phyloP scores from a whole-genome alignment of 92 coral and sea anemone species.

The Porites cylindrica region DNA sequence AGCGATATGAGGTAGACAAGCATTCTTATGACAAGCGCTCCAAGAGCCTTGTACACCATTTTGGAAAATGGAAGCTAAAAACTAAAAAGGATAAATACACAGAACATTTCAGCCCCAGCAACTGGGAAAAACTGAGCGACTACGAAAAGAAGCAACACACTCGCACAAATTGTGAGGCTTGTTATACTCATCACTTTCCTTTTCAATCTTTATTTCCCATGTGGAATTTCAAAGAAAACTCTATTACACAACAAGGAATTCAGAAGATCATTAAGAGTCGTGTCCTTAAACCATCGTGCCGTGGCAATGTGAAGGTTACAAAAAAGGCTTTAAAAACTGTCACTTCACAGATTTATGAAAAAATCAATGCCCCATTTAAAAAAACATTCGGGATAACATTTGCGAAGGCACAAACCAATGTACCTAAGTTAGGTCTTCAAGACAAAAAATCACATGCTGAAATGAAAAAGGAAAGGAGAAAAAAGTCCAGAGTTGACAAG shows the following conservation, averaged over 20 bases:
- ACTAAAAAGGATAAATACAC: background rate
- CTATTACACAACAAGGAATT: background rate
- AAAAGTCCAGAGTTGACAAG: conserved; percentile 34
- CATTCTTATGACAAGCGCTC: background rate
- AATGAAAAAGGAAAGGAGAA: conserved; percentile 35
- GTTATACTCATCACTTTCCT: background rate
- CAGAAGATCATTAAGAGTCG: background rate
- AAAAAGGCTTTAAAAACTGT: conserved; percentile 31
- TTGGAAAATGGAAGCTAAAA: conserved; percentile 7
- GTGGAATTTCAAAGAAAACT: background rate
- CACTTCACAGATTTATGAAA: conserved; percentile 27
- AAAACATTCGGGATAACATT: background rate
- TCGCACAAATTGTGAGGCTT: conserved; percentile 1
- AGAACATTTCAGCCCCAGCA: background rate
- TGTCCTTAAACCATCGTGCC: background rate
- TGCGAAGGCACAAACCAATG: too few relatives aligned
- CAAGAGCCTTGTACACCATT: background rate
- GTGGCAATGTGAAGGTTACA: conserved; percentile 5
- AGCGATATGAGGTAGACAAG: background rate
- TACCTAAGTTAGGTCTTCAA: too few relatives aligned
- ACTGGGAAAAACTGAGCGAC: conserved; percentile 3
- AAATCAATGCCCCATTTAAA: conserved; percentile 47
- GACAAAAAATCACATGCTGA: conserved; percentile 1
- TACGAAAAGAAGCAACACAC: conserved; percentile 27
- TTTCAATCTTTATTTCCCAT: conserved; percentile 2